Conservation (phyloP, 2,888 invertebrate species). For the Cryptocephalus moraei region DNA sequence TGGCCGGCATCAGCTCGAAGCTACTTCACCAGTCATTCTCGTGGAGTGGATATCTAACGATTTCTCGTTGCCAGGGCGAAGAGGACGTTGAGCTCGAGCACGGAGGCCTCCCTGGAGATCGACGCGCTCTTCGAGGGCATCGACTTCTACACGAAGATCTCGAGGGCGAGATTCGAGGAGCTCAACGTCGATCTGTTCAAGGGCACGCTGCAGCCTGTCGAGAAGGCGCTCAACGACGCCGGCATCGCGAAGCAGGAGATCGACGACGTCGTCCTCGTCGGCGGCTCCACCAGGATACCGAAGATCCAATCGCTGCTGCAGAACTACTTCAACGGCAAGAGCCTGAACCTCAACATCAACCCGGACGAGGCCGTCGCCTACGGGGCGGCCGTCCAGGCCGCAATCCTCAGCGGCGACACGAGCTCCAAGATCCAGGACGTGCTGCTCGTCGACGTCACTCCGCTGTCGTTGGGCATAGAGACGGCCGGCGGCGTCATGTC, state of each 20-base stretch:
- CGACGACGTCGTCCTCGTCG: slow-evolving; percentile 72
- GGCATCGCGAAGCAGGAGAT: slow-evolving; percentile 65
- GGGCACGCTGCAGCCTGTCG: slow-evolving; percentile 64
- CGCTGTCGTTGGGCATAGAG: slow-evolving; percentile 42
- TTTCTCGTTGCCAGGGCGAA: slow-evolving; percentile 30
- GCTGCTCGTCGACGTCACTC: slow-evolving; percentile 47
- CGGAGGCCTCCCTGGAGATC: slow-evolving; percentile 43
- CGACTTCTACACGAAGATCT: slow-evolving; percentile 58
- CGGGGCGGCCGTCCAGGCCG: slow-evolving; percentile 38
- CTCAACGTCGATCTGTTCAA: slow-evolving; percentile 63
- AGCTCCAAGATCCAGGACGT: slow-evolving; percentile 48
- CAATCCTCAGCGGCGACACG: not conserved
- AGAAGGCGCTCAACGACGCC: slow-evolving; percentile 67
- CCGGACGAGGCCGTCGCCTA: slow-evolving; percentile 77
- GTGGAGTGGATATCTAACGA: too few relatives aligned
- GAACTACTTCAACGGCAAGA: slow-evolving; percentile 66
- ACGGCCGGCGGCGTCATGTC: slow-evolving; percentile 46
- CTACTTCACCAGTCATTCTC: too few relatives aligned
- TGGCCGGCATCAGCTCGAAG: too few relatives aligned
- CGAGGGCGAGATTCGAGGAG: slow-evolving; percentile 68
- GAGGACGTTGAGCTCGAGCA: slow-evolving; percentile 41
- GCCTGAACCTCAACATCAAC: slow-evolving; percentile 63
- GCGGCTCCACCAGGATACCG: slow-evolving; percentile 72
- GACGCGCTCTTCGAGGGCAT: slow-evolving; percentile 42
- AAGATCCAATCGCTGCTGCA: slow-evolving; percentile 66